Evolutionary conservation across 2,888 invertebrate genomes (phyloP), one percentile per base, ranked within the genome.

Genomic region (Drosophila acutilabella): DNA sequence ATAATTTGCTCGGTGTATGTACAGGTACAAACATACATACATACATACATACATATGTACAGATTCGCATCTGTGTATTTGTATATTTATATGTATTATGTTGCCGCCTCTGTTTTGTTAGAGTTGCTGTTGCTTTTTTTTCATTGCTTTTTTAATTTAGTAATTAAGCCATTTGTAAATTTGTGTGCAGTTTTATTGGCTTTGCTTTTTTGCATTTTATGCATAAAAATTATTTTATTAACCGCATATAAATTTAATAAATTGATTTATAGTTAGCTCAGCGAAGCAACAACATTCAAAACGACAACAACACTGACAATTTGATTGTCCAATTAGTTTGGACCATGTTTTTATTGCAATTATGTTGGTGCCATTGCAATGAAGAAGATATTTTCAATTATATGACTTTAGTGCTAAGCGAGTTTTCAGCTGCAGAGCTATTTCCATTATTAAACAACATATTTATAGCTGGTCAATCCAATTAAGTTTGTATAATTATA

Each of bases 181-280:
- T 53, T 59, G 62, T 69, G 40, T 45, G 56, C n/a, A 38, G 57
- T 64, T 67, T 75, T 60, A 51, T 62, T 71, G 45, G 53, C 33
- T 44, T 13, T 23, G 44, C 52, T 23, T 64, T 53, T 64, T 76
- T 56, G 71, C 71, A 71, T 77, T 81, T 84, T 81, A 83, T 83
- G 78, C 42, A 61, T 59, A 54, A 76, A 81, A 82, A 86, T 86
- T 86, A 72, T 78, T 83, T 81, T 87, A 87, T 87, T 87, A 62
- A 62, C 45, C 70, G 64, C 81, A 84, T 72, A 81, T 81, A 84
- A 86, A 79, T 86, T 84, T 84, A 56, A 87, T 84, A 83, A 84
- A 83, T 81, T 74, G 77, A 84, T 84, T 84, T 87, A 83, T 87
- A 72, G 71, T 72, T 74, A 33, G 45, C 64, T 36, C 54, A 16